These are phyloP conservation scores for Aleiodes testaceus DNA, from an alignment of 2,888 invertebrate genomes.

Conservation along the genomic window DNA sequence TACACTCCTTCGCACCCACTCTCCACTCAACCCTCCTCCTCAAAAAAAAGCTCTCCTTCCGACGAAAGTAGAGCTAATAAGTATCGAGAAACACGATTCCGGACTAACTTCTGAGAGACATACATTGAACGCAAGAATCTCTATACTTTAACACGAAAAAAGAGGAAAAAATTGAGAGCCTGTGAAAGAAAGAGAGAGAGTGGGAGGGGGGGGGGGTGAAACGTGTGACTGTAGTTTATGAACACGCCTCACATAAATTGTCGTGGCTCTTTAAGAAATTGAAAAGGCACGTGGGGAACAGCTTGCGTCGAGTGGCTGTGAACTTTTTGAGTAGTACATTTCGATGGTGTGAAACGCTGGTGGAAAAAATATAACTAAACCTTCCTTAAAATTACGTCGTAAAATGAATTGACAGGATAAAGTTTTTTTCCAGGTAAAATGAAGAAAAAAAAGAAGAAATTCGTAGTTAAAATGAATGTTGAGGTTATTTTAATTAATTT, in stretches of 20 bases:
- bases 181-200: constrained; percentile 14
- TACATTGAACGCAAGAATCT: constrained; percentile 14
- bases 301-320: constrained; percentile 70
- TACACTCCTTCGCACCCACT: constrained; percentile 41
- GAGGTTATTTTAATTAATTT: background rate
- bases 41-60: background rate
- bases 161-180: no score
- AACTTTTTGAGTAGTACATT: constrained; percentile 65
- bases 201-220: constrained; percentile 45
- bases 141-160: constrained; percentile 35
- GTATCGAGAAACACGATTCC: constrained; percentile 67
- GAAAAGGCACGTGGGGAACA: constrained; percentile 70
- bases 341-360: constrained; percentile 37
- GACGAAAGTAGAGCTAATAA: constrained; percentile 66
- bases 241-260: constrained; percentile 73
- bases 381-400: constrained; percentile 28
- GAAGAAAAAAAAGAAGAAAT: constrained; percentile 2
- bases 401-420: constrained; percentile 19
- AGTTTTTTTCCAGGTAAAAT: no score
- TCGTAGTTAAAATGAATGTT: background rate
- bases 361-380: constrained; percentile 44
- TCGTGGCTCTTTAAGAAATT: constrained; percentile 73
- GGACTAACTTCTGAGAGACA: constrained; percentile 64
- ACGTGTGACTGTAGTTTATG: constrained; percentile 67
- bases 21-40: constrained; percentile 9